These are phyloP conservation scores for Oxygymnocypris stewartii DNA, from an alignment of 2,113 vertebrate genomes.

Conservation along the genomic window DNA sequence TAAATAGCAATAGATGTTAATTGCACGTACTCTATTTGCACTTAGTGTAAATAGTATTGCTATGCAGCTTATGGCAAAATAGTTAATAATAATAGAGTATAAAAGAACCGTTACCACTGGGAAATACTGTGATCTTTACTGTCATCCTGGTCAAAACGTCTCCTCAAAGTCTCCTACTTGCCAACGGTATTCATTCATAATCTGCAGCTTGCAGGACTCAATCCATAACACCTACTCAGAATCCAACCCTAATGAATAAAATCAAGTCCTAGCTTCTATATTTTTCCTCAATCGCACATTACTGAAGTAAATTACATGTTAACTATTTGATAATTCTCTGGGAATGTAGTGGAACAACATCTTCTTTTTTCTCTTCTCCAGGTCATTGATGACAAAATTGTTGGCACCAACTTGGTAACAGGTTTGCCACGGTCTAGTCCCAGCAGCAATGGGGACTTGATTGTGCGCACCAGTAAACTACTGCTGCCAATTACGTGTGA, in stretches of 20 bases:
- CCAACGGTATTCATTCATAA: not conserved
- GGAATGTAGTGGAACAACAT: not conserved
- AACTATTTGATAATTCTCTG: not conserved
- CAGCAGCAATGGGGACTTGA: slow-evolving; percentile 87
- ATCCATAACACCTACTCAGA: not conserved
- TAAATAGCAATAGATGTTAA: too few species aligned
- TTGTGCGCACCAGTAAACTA: slow-evolving; percentile 90
- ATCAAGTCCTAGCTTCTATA: not conserved
- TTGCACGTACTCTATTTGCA: too few species aligned
- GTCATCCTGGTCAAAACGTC: not conserved
- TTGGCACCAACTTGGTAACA: slow-evolving; percentile 92
- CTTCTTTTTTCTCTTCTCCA: slow-evolving; percentile 60
- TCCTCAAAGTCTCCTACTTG: not conserved
- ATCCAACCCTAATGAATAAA: not conserved
- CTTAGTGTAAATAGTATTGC: too few species aligned
- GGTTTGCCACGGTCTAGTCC: slow-evolving; percentile 89
- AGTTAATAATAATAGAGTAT: not conserved
- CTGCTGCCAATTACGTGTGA: slow-evolving; percentile 92
- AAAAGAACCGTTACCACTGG: not conserved
- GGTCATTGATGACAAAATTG: slow-evolving; percentile 92
- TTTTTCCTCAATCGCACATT: not conserved
- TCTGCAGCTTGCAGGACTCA: not conserved
- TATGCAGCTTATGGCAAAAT: not conserved
- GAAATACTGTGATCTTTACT: not conserved
- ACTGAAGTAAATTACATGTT: not conserved